These are phyloP conservation scores for Ellobium chinense DNA, from an alignment of 2,888 invertebrate species.

Conservation along the genomic window DNA sequence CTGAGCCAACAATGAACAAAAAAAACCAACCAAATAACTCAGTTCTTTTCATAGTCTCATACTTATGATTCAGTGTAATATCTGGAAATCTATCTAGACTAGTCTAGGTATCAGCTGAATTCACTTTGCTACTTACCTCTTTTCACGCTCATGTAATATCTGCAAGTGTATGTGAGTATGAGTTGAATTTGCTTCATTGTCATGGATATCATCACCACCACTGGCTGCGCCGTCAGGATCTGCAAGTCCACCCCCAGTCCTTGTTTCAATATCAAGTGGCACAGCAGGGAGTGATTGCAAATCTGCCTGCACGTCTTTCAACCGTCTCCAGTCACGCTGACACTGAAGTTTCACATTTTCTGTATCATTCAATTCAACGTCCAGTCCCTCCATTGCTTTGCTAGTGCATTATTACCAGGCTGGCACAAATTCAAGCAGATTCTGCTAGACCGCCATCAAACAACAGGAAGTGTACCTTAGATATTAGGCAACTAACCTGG, in stretches of 20 bases:
- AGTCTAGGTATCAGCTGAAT: no score
- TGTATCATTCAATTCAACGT: neutral
- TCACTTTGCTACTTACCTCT: slow-evolving; percentile 31
- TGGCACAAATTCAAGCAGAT: neutral
- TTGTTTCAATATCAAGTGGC: neutral
- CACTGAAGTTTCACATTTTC: neutral
- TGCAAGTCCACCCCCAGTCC: neutral
- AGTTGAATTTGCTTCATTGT: no score
- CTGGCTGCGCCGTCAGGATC: neutral
- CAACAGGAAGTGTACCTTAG: slow-evolving; percentile 24
- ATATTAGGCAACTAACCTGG: no score
- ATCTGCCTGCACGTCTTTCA: slow-evolving; percentile 16
- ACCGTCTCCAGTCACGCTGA: neutral
- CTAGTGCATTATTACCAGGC: no score
- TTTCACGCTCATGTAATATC: slow-evolving; percentile 10
- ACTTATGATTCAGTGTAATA: no score
- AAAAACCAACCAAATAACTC: no score
- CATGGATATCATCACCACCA: neutral
- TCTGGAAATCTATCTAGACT: no score
- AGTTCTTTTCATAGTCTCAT: no score
- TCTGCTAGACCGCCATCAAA: neutral
- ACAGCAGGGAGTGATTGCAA: neutral
- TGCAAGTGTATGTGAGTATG: neutral
- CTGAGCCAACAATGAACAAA: no score
- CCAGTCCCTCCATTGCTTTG: neutral